Evolutionary conservation across 2,113 vertebrate species (phyloP).

Genomic region (Artemisiospiza belli): DNA sequence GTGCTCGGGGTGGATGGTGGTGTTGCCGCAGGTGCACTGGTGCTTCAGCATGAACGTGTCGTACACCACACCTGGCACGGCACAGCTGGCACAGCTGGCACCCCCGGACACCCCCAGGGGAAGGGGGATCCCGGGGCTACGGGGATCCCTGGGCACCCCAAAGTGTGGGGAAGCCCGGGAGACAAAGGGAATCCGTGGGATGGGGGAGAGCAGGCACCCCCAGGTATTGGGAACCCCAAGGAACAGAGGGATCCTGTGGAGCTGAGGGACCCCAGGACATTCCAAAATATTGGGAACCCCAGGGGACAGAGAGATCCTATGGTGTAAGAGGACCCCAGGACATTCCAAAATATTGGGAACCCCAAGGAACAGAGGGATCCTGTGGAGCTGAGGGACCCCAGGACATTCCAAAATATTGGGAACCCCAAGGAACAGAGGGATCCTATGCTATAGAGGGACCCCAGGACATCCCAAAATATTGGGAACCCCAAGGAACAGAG

Average conservation of each 20-base stretch:
- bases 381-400: too few species aligned
- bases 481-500: too few species aligned
- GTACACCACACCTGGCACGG: conserved; percentile 80
- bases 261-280: accelerated
- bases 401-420: too few species aligned
- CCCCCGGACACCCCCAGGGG: accelerated
- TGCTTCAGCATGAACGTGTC: conserved; percentile 88
- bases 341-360: accelerated
- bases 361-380: too few species aligned
- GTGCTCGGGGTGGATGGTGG: conserved; percentile 86
- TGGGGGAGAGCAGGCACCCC: accelerated
- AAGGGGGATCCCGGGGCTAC: accelerated
- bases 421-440: too few species aligned
- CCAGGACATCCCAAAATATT: too few species aligned
- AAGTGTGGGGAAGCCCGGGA: neutral
- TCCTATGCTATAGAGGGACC: too few species aligned
- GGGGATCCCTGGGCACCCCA: neutral
- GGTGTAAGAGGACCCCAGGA: accelerated
- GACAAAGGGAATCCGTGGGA: neutral
- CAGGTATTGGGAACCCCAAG: neutral
- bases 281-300: too few species aligned
- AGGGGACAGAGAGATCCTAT: neutral
- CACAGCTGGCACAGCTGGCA: neutral
- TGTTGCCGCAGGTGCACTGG: conserved; percentile 88
- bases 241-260: too few species aligned